Evolutionary conservation across 2,113 vertebrate genomes (phyloP).

Genomic region (Sterrhoptilus dennistouni): DNA sequence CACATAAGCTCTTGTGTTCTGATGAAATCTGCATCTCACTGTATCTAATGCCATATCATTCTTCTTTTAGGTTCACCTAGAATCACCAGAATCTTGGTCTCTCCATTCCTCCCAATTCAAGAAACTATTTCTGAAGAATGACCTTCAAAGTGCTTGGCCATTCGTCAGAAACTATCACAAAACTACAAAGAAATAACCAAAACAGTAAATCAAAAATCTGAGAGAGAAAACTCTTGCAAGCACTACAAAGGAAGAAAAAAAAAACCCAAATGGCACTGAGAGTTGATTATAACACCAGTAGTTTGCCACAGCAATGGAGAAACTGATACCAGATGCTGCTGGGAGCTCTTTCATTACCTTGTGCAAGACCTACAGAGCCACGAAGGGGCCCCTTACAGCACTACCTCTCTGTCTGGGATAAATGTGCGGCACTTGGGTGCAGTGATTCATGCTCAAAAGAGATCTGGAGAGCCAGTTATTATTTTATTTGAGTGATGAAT

Average conservation of each 20-base stretch:
- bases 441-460: not conserved
- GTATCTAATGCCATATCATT: not conserved
- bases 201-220: slow-evolving; percentile 55
- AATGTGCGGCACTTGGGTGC: not conserved
- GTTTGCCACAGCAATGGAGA: slow-evolving; percentile 44
- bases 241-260: slow-evolving; percentile 53
- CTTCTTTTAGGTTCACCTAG: not conserved
- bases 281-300: slow-evolving; percentile 60
- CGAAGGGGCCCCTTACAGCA: slow-evolving; percentile 25
- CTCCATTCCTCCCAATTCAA: not conserved
- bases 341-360: slow-evolving; percentile 57
- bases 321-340: slow-evolving; percentile 67
- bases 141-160: not conserved
- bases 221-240: not conserved
- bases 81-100: not conserved
- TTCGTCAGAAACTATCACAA: slow-evolving; percentile 34
- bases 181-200: slow-evolving; percentile 40
- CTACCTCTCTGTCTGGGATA: not conserved
- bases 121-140: not conserved
- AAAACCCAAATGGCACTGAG: slow-evolving; percentile 15
- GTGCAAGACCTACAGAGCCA: slow-evolving; percentile 1
- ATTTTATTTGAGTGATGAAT: slow-evolving; percentile 36
- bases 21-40: not conserved
- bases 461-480: slow-evolving; percentile 16
- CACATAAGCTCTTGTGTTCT: not conserved